Evolutionary conservation across 2,113 vertebrate species (phyloP), one percentile per base, ranked within the genome.

Genomic region (Cinclus mexicanus): DNA sequence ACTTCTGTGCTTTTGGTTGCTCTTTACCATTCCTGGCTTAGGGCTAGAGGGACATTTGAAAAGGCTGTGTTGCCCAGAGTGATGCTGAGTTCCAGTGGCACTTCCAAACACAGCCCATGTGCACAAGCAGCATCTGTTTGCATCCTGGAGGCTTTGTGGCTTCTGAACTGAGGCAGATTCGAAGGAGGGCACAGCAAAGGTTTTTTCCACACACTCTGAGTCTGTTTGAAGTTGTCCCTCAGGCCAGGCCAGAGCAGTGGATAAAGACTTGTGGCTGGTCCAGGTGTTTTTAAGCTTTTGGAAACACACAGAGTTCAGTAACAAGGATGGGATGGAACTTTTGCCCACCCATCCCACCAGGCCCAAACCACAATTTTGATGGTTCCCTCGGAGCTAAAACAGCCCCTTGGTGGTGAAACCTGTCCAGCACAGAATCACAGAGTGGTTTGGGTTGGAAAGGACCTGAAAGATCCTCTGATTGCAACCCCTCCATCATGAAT

Each of bases 61-160:
- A 79, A 68, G 89, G n/a, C 55, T 82, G 31, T 64, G 83, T 89
- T 94, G 72, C 76, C 95, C 53, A 1, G 56, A 90, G 71, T 8
- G 72, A 56, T 89, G 80, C 89, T 49, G 76, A 78, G 76, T 75
- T 81, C 85, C 80, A 92, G 79, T 29, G 46, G 37, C 52, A 7
- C 83, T 83, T 77, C 80, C 83, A 87, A 70, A 56, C 65, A 39
- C 29, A 64, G 78, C 67, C 57, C 52, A 1, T 41, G 71, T 44
- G 56, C 91, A 83, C 42, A 78, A 94, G 92, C 81, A 92, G 79
- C 85, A 93, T 83, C 90, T 96, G 85, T 56, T 92, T 93, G 75
- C 81, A 4, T 56, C 75, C 79, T 59, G 75, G 82, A 18, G 60
- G 29, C n/a, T 82, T 83, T 83, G 85, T 70, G 31, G 59, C 49